Conservation (phyloP, 2,797 vertebrate genomes). For the Pipistrellus pygmaeus region DNA sequence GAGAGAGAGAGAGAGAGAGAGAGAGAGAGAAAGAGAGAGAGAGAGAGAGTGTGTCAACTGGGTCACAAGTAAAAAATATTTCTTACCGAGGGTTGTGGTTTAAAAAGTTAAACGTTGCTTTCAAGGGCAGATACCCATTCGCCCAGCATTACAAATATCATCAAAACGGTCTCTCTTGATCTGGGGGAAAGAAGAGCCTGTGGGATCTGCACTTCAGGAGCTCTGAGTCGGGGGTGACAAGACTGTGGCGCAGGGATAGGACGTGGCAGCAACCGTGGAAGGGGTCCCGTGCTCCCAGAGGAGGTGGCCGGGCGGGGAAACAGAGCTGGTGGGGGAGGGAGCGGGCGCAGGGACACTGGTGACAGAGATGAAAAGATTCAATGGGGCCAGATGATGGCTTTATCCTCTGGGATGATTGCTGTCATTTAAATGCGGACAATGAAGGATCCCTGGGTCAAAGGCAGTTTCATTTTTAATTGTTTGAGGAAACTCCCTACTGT, state of each 20-base stretch:
- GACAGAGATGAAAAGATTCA: neutral
- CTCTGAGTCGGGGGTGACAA: neutral
- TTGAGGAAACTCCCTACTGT: neutral
- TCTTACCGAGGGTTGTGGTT: slow-evolving; percentile 4
- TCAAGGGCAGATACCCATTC: neutral
- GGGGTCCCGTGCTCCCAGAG: neutral
- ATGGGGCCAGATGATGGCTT: neutral
- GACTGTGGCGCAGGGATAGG: neutral
- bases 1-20: neutral
- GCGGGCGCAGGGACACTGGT: neutral
- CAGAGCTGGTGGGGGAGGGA: neutral
- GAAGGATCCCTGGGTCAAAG: neutral
- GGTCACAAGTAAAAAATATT: neutral
- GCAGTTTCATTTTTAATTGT: neutral
- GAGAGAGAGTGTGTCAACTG: neutral
- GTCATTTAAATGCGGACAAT: neutral
- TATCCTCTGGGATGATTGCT: neutral
- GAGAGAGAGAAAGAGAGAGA: too few species aligned
- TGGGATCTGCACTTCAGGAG: neutral
- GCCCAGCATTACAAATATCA: neutral
- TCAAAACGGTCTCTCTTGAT: neutral
- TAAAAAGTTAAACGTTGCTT: slow-evolving; percentile 24
- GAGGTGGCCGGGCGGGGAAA: neutral
- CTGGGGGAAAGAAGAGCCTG: neutral
- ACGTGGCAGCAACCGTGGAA: neutral